Evolutionary conservation across 2,113 vertebrate species (phyloP), one percentile per base, ranked within the genome.

Genomic region (Porphyrio hochstetteri): DNA sequence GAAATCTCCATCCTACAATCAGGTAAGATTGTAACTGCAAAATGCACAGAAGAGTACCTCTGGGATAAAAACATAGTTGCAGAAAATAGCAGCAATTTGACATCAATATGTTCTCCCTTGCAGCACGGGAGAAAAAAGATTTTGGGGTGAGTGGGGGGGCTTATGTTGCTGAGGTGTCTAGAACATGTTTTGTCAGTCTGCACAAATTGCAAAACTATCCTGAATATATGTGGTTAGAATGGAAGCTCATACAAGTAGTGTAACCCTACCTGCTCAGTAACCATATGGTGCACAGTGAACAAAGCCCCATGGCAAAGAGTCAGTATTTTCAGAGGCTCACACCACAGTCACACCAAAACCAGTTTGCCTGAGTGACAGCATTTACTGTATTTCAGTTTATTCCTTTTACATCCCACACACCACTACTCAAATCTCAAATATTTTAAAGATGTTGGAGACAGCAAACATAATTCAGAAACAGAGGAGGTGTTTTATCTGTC

Each of bases 381-480:
- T 71, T 87, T 55, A 78, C 36, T 78, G n/a, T 40, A 55, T 52
- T 81, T 96, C 76, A 50, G 44, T 61, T 84, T 84, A 87, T 36
- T 12, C 21, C 9, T 89, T 89, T 87, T 68, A 82, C 42, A 91
- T 75, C 56, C 70, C 78, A 92, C 74, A 68, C n/a, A 70, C 5
- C 44, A 68, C 24, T 75, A 93, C 2, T 63, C 23, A 85, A 90
- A 42, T 36, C 61, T 92, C 56, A 87, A 36, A 84, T 93, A 90
- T 85, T 87, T 92, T 59, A 87, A n/a, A 90, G 24, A 57, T 85
- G 44, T 75, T 87, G 74, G 81, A 93, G 70, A 70, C 56, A 84
- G 42, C 10, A 92, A 95, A 69, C n/a, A 74, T 75, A 75, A 63
- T 29, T 85, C 52, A 75, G 46, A 67, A 90, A 55, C 16, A 70